Evolutionary conservation across 2,797 vertebrate genomes (phyloP).

Genomic region (Tokudaia muenninki): DNA sequence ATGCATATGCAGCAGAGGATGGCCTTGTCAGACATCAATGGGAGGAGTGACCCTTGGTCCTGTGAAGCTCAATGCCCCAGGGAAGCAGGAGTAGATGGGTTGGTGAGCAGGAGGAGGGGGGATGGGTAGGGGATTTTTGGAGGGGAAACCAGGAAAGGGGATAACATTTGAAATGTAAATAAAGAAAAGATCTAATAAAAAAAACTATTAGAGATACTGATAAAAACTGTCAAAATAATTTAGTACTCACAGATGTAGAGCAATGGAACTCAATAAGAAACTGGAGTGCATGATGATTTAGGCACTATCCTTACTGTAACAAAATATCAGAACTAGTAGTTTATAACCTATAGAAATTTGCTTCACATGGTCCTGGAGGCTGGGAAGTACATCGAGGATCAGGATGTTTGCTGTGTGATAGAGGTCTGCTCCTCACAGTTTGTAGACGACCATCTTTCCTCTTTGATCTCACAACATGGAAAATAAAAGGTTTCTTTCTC

Average conservation of each 20-base stretch:
- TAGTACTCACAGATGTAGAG: background rate
- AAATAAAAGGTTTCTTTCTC: background rate
- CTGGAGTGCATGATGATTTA: background rate
- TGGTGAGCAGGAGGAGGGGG: no score
- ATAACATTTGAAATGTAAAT: no score
- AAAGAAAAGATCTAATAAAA: no score
- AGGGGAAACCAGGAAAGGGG: no score
- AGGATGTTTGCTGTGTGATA: background rate
- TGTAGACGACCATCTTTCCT: background rate
- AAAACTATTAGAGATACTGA: background rate
- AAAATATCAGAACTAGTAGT: background rate
- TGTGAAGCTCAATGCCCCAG: no score
- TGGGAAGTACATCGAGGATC: background rate
- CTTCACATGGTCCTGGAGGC: background rate
- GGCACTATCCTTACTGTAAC: background rate
- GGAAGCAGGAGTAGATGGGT: no score
- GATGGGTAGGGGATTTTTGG: no score
- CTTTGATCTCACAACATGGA: background rate
- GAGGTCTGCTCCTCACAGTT: background rate
- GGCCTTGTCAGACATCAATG: no score
- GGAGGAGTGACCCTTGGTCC: no score
- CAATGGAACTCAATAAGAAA: background rate
- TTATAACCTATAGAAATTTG: slow-evolving; percentile 11
- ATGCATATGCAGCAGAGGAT: no score
- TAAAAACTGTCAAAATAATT: background rate